phyloP scores from a whole-genome alignment of 2,888 invertebrate species.

The Drosophila leonis region DNA sequence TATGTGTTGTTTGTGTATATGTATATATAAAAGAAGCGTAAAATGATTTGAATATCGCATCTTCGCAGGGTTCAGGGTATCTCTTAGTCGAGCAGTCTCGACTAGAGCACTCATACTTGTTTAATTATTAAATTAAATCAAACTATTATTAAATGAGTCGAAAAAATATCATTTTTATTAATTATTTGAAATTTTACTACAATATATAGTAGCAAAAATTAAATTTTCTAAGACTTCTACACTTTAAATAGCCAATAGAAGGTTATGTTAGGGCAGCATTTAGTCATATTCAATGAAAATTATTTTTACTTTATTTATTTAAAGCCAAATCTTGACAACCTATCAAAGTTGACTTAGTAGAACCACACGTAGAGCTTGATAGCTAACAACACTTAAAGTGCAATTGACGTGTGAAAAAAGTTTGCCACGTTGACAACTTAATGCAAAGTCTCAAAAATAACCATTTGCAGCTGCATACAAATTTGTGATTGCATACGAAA shows the following conservation, averaged over 20 bases:
- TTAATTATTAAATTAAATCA: neutral
- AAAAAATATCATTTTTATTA: neutral
- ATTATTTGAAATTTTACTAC: too few species aligned
- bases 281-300: neutral
- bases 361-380: neutral
- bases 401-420: conserved; percentile 10
- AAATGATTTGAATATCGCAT: too few species aligned
- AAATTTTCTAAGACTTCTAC: neutral
- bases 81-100: too few species aligned
- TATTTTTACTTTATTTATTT: neutral
- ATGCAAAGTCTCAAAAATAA: neutral
- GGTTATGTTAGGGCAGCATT: neutral
- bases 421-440: conserved; percentile 1
- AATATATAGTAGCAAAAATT: neutral
- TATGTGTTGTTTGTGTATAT: too few species aligned
- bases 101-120: too few species aligned
- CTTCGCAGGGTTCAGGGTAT: too few species aligned
- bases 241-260: neutral
- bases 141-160: neutral
- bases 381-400: conserved; percentile 2
- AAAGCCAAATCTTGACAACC: neutral
- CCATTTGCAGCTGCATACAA: neutral
- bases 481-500: neutral
- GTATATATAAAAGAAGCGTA: too few species aligned
- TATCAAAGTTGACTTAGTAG: neutral